These are phyloP conservation scores for Terrapene triunguis DNA, from an alignment of 2,113 vertebrate genomes.

Conservation along the genomic window DNA sequence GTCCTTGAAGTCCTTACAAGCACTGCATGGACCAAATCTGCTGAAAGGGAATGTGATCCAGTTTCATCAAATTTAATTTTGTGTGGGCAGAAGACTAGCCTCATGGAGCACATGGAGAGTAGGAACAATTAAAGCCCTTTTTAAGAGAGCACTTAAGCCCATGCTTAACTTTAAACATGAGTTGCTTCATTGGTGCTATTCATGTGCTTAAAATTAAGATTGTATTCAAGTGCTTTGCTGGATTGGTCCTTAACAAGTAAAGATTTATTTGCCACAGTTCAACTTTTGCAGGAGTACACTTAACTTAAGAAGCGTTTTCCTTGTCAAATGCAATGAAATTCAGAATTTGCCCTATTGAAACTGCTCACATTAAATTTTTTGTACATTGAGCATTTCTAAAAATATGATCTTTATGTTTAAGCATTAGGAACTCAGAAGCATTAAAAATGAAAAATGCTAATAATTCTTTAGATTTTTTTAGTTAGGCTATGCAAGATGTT, in stretches of 20 bases:
- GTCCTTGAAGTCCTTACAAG: neutral
- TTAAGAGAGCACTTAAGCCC: neutral
- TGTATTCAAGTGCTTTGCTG: neutral
- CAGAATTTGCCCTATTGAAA: neutral
- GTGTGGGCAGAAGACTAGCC: neutral
- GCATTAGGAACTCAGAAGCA: neutral
- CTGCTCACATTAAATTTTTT: neutral
- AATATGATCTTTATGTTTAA: neutral
- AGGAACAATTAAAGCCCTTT: neutral
- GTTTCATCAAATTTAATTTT: neutral
- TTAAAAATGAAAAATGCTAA: neutral
- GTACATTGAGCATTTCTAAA: neutral
- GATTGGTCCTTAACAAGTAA: neutral
- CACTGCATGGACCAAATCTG: neutral
- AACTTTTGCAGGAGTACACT: neutral
- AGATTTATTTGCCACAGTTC: neutral
- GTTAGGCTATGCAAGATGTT: neutral
- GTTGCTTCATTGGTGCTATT: neutral
- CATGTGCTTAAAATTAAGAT: neutral
- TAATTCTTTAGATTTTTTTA: neutral
- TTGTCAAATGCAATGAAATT: neutral
- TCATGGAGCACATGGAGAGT: neutral
- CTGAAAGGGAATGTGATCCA: neutral
- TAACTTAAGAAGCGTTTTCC: neutral
- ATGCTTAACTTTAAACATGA: neutral